Evolutionary conservation across 2,113 vertebrate species (phyloP).

Genomic region (Gasterosteus nipponicus): DNA sequence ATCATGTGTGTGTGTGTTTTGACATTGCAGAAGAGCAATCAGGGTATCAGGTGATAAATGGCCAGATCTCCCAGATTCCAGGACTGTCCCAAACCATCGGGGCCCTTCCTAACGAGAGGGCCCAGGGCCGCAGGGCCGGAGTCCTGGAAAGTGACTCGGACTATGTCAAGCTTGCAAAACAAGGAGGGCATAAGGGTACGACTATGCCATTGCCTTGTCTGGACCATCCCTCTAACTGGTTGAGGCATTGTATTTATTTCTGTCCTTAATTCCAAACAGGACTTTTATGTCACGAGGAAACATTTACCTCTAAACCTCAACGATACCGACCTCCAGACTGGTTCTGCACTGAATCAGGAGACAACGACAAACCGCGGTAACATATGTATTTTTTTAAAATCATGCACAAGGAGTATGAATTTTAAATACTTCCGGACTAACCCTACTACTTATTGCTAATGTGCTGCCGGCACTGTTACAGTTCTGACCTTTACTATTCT

Average conservation of each 20-base stretch:
- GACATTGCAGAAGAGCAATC: not conserved
- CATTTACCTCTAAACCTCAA: conserved; percentile 11
- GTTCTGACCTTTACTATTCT: not conserved
- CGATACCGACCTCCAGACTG: conserved; percentile 62
- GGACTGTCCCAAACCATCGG: conserved; percentile 67
- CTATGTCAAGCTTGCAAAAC: conserved; percentile 80
- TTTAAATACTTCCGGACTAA: not conserved
- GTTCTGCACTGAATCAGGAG: conserved; percentile 35
- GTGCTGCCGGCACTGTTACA: not conserved
- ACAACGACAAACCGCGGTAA: conserved; percentile 43
- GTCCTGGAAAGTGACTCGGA: conserved; percentile 75
- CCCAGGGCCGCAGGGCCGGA: conserved; percentile 59
- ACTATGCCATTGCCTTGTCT: not conserved
- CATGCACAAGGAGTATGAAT: not conserved
- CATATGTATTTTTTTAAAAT: conserved; percentile 8
- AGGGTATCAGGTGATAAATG: conserved; percentile 6
- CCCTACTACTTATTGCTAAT: not conserved
- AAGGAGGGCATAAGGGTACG: conserved; percentile 79
- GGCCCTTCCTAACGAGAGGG: conserved; percentile 44
- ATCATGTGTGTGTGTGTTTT: not conserved
- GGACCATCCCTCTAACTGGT: not conserved
- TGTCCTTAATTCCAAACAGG: conserved; percentile 40
- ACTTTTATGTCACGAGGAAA: conserved; percentile 70
- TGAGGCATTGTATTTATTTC: not conserved
- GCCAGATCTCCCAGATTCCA: conserved; percentile 77